Evolutionary conservation across 2,888 invertebrate species (phyloP).

Genomic region (Amphipyra tragopoginis): DNA sequence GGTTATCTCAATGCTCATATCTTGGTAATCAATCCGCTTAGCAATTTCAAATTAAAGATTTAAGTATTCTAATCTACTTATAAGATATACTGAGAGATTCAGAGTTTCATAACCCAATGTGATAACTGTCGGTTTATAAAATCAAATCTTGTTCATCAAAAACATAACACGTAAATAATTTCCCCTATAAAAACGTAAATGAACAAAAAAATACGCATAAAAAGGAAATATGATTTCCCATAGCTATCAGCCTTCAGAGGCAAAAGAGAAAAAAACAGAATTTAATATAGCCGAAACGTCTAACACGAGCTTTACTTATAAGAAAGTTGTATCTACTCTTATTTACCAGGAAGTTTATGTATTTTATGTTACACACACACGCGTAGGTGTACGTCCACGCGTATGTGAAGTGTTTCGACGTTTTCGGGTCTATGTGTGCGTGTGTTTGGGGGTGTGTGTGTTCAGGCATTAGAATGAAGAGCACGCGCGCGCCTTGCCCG

Average conservation of each 20-base stretch:
- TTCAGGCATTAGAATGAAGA: slow-evolving; percentile 86
- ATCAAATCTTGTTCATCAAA: slow-evolving; percentile 5
- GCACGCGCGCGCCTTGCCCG: slow-evolving; percentile 88
- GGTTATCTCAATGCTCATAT: no score
- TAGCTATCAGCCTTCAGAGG: slow-evolving; percentile 74
- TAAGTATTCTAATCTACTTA: no score
- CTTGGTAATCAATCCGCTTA: no score
- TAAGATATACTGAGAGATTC: no score
- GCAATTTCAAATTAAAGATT: background rate
- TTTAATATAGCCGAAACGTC: slow-evolving; percentile 86
- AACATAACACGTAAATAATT: slow-evolving; percentile 40
- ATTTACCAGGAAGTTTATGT: slow-evolving; percentile 88
- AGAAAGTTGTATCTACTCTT: slow-evolving; percentile 85
- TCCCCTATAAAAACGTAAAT: slow-evolving; percentile 61
- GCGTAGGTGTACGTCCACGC: slow-evolving; percentile 29
- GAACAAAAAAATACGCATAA: slow-evolving; percentile 60
- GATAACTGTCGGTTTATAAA: background rate
- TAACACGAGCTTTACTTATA: slow-evolving; percentile 76
- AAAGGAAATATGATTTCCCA: slow-evolving; percentile 81
- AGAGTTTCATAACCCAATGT: no score
- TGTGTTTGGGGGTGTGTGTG: slow-evolving; percentile 78
- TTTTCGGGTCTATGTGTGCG: slow-evolving; percentile 71
- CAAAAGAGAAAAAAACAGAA: slow-evolving; percentile 81
- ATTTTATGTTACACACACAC: slow-evolving; percentile 59
- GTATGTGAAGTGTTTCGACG: slow-evolving; percentile 75